Base-by-base conservation (phyloP, 2,797 vertebrate genomes). In the Notoglanidium macrostoma region DNA sequence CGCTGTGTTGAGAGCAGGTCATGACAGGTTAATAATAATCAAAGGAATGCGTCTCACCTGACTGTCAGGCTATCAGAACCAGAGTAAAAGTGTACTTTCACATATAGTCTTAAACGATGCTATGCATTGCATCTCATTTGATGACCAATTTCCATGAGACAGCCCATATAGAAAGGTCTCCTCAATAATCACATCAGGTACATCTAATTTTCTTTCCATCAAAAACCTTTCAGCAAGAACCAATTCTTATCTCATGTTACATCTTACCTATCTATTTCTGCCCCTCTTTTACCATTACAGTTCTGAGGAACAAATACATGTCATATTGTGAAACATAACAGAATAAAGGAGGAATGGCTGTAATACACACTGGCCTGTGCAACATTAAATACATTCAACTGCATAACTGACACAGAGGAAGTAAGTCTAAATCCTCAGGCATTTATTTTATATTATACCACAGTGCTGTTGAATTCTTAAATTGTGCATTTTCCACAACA, bases 1-100 rank as follows among this genome's bases (percentile, higher is more conserved):
- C 59, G 0, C 11, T 32, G 59, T 82, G 84, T 59, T 85, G 87
- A 83, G 29, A 68, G 78, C 70, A 83, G 51, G 68, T 68, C 32
- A 57, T 85, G 78, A 88, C 67, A 74, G 68, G 26, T 32, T 83
- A 67, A 68, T 80, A 87, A 84, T 76, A 88, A 84, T 84, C 67
- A 81, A 82, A 86, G 76, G 59, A 74, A 83, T 87, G 86, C 23
- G 35, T n/a, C 70, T 76, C 46, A 76, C 68, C 55, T 73, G 9
- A 21, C 70, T 51, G 23, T 59, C 15, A 67, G 46, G 59, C 84
- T 86, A 46, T 83, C 59, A 77, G 49, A 78, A 68, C 55, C n/a
- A 63, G 15, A 21, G 21, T 44, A 55, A 26, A 84, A 84, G 21
- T 73, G 35, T 44, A 54, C 32, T 57, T 35, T 59, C 81, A 67